Percentiles rank a stretch among this genome's conserved stretches.
Evolutionary conservation across 2,113 vertebrate species (phyloP).

Genomic region (Cephalophus harveyi): DNA sequence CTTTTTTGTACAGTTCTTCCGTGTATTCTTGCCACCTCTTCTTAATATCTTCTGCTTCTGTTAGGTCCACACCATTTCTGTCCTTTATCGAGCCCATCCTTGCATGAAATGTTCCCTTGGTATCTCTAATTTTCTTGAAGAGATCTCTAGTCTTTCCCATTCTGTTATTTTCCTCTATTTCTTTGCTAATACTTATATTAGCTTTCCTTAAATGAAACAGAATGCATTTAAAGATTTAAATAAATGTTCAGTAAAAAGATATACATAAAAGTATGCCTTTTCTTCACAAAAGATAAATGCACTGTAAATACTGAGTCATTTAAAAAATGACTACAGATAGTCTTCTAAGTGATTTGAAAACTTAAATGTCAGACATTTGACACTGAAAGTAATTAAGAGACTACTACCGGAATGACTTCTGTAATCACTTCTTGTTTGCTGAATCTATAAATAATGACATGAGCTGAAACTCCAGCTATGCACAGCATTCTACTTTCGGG

Average conservation of each 20-base stretch:
- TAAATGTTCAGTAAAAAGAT: not conserved
- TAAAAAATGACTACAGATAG: not conserved
- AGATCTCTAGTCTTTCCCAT: too few relatives aligned
- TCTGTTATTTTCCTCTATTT: too few relatives aligned
- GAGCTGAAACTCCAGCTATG: conserved; percentile 96
- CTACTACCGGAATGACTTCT: conserved; percentile 93
- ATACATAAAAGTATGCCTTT: not conserved
- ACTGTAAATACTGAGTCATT: not conserved
- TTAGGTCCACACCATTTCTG: too few relatives aligned
- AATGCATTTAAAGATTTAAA: not conserved
- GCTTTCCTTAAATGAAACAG: conserved; percentile 7
- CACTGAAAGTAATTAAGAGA: not conserved
- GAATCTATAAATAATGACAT: conserved; percentile 96
- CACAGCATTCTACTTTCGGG: conserved; percentile 97
- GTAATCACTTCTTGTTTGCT: conserved; percentile 96
- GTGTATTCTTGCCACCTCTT: too few relatives aligned
- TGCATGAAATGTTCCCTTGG: too few relatives aligned
- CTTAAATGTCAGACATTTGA: not conserved
- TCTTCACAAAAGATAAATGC: not conserved
- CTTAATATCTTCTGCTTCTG: too few relatives aligned
- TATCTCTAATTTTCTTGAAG: too few relatives aligned
- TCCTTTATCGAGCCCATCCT: too few relatives aligned
- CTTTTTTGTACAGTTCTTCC: too few relatives aligned
- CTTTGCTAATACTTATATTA: not conserved
- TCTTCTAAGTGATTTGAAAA: not conserved